Base-by-base conservation (phyloP, 2,797 vertebrate genomes). In the Distichodus sexfasciatus region DNA sequence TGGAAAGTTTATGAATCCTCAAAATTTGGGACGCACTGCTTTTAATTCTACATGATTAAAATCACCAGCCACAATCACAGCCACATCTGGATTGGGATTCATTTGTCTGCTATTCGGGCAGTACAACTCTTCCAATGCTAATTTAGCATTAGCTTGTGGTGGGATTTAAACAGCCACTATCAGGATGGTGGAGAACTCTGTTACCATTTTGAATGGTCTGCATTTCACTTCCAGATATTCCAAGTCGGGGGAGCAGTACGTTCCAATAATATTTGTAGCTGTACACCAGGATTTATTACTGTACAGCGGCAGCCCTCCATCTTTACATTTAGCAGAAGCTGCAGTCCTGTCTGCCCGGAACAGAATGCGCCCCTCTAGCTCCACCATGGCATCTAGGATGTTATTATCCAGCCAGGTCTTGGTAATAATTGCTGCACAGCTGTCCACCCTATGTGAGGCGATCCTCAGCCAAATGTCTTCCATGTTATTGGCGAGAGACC, bases 11-110 rank as follows among this genome's bases (percentile, higher is more conserved):
- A n/a, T n/a, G n/a, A n/a, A n/a, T n/a, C n/a, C n/a, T n/a, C n/a
- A n/a, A n/a, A n/a, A n/a, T n/a, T n/a, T n/a, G n/a, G n/a, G n/a
- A n/a, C n/a, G n/a, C n/a, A n/a, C n/a, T n/a, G n/a, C n/a, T n/a
- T n/a, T n/a, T n/a, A 44, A 44, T 7, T 47, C 19, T 21, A 1
- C 19, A 11, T 54, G 38, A 64, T 46, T 38, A 17, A 58, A 24
- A 15, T 43, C 14, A 6, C 26, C 43, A 58, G 29, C 50, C 14
- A 38, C 40, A 28, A 46, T 47, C 51, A 58, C 59, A 28, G 50
- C 26, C 12, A 31, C 51, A 15, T 66, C 61, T 66, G 17, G 29
- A 31, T 65, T 19, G 28, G 23, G 50, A 64, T 40, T 57, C 48
- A 54, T 48, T n/a, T 63, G 61, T 12, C 5, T 66, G 36, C 44